Percentiles rank a stretch among this genome's conserved stretches.
Conservation (phyloP, 2,888 invertebrate genomes). For the Xestia xanthographa region DNA sequence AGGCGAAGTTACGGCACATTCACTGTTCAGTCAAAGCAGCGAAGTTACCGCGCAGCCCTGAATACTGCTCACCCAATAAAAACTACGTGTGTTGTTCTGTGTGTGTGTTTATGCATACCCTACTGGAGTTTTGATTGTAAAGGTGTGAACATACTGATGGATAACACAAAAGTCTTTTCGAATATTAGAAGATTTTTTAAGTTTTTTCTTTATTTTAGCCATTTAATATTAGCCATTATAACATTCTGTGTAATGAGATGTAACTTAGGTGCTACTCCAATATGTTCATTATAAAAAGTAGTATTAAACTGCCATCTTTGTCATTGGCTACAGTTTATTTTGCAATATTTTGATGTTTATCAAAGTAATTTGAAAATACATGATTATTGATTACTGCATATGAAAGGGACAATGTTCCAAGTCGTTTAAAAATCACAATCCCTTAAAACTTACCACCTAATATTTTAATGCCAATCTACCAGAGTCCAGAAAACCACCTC, state of each 20-base stretch:
- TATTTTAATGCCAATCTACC: neutral
- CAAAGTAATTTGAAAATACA: neutral
- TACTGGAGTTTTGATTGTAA: slow-evolving; percentile 39
- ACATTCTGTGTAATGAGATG: neutral
- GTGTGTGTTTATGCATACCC: slow-evolving; percentile 47
- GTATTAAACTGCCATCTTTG: neutral
- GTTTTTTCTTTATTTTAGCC: neutral
- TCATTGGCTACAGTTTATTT: neutral
- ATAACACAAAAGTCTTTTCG: neutral
- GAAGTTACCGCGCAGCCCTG: neutral
- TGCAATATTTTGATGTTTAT: neutral
- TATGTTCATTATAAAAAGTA: neutral
- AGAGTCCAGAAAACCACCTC: neutral
- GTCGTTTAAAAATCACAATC: neutral
- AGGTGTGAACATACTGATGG: slow-evolving; percentile 15
- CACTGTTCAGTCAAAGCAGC: slow-evolving; percentile 43
- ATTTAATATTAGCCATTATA: neutral
- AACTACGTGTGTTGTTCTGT: slow-evolving; percentile 46
- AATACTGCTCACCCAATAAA: slow-evolving; percentile 57
- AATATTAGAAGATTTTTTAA: neutral
- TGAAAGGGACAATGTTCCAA: neutral
- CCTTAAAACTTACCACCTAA: neutral
- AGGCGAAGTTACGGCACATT: slow-evolving; percentile 57
- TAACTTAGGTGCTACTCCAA: neutral
- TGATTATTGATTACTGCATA: neutral